Conservation (phyloP, 2,888 invertebrate species). For the Pollenia amentaria region DNA sequence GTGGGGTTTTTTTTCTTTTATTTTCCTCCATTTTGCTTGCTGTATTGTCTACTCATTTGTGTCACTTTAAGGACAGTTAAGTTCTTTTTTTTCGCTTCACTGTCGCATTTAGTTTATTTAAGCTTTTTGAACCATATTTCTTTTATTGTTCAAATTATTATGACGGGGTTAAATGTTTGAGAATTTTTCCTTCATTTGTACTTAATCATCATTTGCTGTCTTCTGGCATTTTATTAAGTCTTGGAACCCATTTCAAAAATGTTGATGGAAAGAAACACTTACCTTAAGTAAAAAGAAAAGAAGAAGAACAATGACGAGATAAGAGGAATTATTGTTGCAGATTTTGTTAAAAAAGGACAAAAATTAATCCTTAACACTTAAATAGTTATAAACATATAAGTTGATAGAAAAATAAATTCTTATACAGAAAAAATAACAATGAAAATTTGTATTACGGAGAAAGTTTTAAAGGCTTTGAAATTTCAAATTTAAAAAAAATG, state of each 20-base stretch:
- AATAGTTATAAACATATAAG: neutral
- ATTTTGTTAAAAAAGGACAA: slow-evolving; percentile 1
- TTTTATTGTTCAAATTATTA: neutral
- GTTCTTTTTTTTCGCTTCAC: slow-evolving; percentile 15
- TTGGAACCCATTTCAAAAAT: slow-evolving; percentile 32
- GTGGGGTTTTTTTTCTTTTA: slow-evolving; percentile 3
- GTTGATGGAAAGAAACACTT: slow-evolving; percentile 52
- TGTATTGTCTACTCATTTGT: slow-evolving; percentile 62
- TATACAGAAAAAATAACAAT: too few relatives aligned
- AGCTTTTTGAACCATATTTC: slow-evolving; percentile 20
- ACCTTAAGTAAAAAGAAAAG: slow-evolving; percentile 47
- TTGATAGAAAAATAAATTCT: neutral
- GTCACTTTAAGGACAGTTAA: slow-evolving; percentile 56
- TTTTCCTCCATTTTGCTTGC: slow-evolving; percentile 9
- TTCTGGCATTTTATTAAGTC: slow-evolving; percentile 6
- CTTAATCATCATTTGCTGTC: neutral
- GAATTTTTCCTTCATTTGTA: neutral
- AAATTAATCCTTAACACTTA: slow-evolving; percentile 8
- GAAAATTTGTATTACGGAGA: too few relatives aligned
- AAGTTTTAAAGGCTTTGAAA: too few relatives aligned
- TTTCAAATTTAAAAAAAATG: too few relatives aligned
- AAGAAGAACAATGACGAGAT: neutral
- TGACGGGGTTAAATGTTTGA: slow-evolving; percentile 53
- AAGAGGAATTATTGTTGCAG: slow-evolving; percentile 28
- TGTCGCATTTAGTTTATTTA: slow-evolving; percentile 43